Conservation (phyloP, 1,140 invertebrate genomes). For the Nautilus pompilius region DNA sequence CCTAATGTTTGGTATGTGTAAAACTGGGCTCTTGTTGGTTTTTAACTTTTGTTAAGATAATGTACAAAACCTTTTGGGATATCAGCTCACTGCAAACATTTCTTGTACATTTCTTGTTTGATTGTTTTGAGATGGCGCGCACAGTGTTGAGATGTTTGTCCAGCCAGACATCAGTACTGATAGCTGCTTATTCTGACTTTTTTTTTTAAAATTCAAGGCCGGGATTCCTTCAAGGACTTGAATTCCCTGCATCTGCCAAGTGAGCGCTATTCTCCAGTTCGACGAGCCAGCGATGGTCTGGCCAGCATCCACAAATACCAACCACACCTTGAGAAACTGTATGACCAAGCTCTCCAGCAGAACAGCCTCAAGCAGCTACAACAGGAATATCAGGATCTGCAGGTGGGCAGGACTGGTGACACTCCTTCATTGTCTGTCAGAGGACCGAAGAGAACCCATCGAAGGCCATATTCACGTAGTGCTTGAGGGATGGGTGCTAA, state of each 20-base stretch:
- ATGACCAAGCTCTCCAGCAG: constrained; percentile 57
- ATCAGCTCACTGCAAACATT: neutral
- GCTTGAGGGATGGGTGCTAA: too few species aligned
- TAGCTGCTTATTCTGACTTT: too few species aligned
- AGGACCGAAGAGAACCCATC: neutral
- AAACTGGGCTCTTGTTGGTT: too few species aligned
- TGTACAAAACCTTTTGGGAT: too few species aligned
- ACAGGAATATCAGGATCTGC: constrained; percentile 57
- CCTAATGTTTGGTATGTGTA: too few species aligned
- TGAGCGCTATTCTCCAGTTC: constrained; percentile 84
- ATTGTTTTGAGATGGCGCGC: neutral
- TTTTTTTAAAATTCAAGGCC: constrained; percentile 52
- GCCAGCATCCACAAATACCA: constrained; percentile 53
- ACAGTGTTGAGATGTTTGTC: neutral
- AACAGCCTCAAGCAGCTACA: constrained; percentile 56
- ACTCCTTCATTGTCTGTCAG: neutral
- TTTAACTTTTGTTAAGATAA: too few species aligned
- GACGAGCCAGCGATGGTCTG: constrained; percentile 81
- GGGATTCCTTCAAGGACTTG: constrained; percentile 62
- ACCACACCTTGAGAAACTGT: constrained; percentile 55
- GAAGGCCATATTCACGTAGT: neutral
- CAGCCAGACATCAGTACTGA: neutral
- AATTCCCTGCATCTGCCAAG: constrained; percentile 60
- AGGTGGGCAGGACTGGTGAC: constrained; percentile 36
- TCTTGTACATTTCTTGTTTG: neutral